Conservation (phyloP, 1,140 invertebrate genomes). For the Atopsyche davidsoni region DNA sequence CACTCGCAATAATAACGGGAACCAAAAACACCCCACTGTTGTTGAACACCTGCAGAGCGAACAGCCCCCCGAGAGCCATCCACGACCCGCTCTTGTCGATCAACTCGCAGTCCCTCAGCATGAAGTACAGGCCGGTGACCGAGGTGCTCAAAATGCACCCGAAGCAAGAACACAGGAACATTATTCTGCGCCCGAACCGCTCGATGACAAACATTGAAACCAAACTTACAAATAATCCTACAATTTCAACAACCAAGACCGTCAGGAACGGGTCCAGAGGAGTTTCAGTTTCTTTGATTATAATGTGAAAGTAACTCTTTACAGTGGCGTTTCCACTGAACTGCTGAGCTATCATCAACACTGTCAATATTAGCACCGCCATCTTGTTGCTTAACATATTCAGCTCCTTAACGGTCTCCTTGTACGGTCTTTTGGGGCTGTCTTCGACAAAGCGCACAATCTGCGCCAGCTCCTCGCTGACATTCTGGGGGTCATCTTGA, state of each 20-base stretch:
- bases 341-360: constrained; percentile 3
- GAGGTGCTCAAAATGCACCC: not conserved
- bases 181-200: not conserved
- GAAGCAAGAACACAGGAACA: not conserved
- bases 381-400: constrained; percentile 6
- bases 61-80: not conserved
- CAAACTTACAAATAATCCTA: not conserved
- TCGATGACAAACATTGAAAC: constrained; percentile 1
- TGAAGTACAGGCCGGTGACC: constrained; percentile 5
- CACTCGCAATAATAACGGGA: constrained; percentile 6
- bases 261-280: not conserved
- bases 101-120: not conserved
- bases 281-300: constrained; percentile 6
- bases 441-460: constrained; percentile 1
- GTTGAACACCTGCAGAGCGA: constrained; percentile 4
- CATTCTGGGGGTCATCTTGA: not conserved
- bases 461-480: constrained; percentile 33
- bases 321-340: constrained; percentile 7
- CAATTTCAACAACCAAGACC: constrained; percentile 1
- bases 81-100: not conserved
- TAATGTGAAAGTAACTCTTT: constrained; percentile 4
- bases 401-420: constrained; percentile 7
- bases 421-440: constrained; percentile 20
- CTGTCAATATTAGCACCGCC: constrained; percentile 1
- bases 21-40: not conserved